Evolutionary conservation across 1,140 invertebrate genomes (phyloP), one percentile per base, ranked within the genome.

Genomic region (Bradynema listronoti): DNA sequence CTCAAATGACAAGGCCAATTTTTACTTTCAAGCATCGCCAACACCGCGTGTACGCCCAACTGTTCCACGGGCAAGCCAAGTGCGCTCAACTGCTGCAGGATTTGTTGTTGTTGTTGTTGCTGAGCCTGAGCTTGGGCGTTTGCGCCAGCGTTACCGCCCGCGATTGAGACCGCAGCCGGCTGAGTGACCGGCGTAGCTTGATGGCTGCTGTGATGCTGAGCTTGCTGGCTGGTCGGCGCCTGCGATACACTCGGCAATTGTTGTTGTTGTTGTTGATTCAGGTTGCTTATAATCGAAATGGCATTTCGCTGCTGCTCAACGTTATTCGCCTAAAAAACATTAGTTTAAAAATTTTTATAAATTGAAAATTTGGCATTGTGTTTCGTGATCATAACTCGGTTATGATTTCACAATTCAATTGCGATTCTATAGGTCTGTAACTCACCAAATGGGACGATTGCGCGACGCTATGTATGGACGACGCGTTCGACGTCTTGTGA

Each of bases 241-340:
- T 41, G 43, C 22, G 49, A 30, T 1, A 36, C 24, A 16, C 45
- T 27, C 25, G 43, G 33, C n/a, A 47, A 9, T 22, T 57, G 56
- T 32, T 57, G 53, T 9, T 56, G 56, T 22, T 57, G 56, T 30
- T 56, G 55, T n/a, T 41, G 19, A 25, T 41, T 30, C 25, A 51
- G 27, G 27, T 7, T 41, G 33, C 22, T 5, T 1, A 41, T 1
- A 7, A 51, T 41, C 16, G 25, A n/a, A n/a, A n/a, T n/a, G n/a
- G n/a, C n/a, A n/a, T n/a, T n/a, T n/a, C n/a, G n/a, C n/a, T n/a
- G n/a, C n/a, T n/a, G n/a, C n/a, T n/a, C n/a, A n/a, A n/a, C n/a
- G n/a, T n/a, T n/a, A n/a, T n/a, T n/a, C n/a, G n/a, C n/a, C n/a
- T n/a, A n/a, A n/a, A n/a, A n/a, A n/a, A n/a, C n/a, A n/a, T n/a